Evolutionary conservation across 2,888 invertebrate genomes (phyloP), one percentile per base, ranked within the genome.

Genomic region (Salpingus planirostris): DNA sequence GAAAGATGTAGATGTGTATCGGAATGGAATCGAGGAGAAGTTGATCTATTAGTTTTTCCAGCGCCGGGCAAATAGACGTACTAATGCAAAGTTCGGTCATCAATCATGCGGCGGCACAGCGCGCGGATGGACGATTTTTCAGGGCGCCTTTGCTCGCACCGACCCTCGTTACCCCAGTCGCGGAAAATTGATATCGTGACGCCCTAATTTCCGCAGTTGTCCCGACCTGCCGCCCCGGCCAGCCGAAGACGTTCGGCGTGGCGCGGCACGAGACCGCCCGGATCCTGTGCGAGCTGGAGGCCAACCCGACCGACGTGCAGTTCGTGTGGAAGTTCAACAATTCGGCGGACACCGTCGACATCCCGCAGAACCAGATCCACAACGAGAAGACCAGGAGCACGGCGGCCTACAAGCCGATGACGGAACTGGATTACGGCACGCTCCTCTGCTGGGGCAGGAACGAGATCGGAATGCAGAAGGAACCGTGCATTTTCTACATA

Each of bases 241-340:
- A 83, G 57, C 71, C 74, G 30, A 74, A 70, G 44, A 70, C 76
- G 8, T 80, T 78, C 55, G 84, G 82, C 13, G 78, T 80, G n/a
- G 84, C 79, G 7, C 68, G 80, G 10, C 75, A 77, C 42, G 84
- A 85, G 59, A 70, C 71, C 6, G 75, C 75, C 21, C 70, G 70
- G 53, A 73, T 84, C 43, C 67, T 72, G n/a, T 85, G 83, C 62
- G 80, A 80, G 58, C 65, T 84, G 33, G 81, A 83, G 54, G 79
- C 81, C 18, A 82, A 83, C 66, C 85, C 85, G 11, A 62, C 71
- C 32, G 76, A 78, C 44, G 70, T 80, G 21, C 69, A 68, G 46
- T 83, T 80, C 64, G 69, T 71, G 37, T 83, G 83, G 83, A 79
- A 77, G 63, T 81, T 85, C 66, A 85, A 85, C 68, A 80, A 79